These are phyloP conservation scores for Leucoptera coffeella DNA, from an alignment of 2,888 invertebrate genomes.

Conservation along the genomic window DNA sequence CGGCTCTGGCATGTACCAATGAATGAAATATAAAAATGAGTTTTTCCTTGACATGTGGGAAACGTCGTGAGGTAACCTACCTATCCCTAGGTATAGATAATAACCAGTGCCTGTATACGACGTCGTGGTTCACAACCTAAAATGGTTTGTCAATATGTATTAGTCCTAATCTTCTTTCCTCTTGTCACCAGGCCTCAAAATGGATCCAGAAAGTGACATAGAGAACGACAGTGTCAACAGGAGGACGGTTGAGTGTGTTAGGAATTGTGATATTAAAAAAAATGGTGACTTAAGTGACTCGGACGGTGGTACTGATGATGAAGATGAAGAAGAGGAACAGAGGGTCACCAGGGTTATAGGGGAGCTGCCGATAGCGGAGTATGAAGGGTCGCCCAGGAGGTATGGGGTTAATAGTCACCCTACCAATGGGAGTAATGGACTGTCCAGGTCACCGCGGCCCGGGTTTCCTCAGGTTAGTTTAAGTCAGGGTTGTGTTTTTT, in stretches of 20 bases:
- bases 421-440: constrained; percentile 36
- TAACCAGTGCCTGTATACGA: too few species aligned
- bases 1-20: too few species aligned
- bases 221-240: constrained; percentile 44
- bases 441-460: constrained; percentile 71
- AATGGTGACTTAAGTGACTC: constrained; percentile 20
- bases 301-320: constrained; percentile 14
- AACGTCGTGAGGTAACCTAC: too few species aligned
- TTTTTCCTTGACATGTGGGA: too few species aligned
- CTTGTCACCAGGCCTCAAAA: constrained; percentile 48
- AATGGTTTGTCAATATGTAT: not conserved
- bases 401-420: constrained; percentile 73
- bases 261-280: constrained; percentile 43
- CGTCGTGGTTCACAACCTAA: too few species aligned
- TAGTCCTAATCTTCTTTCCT: constrained; percentile 16
- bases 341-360: constrained; percentile 66
- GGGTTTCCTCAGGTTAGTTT: constrained; percentile 73
- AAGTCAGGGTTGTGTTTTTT: constrained; percentile 40
- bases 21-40: too few species aligned
- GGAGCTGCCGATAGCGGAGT: constrained; percentile 85
- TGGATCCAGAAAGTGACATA: constrained; percentile 47
- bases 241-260: constrained; percentile 46
- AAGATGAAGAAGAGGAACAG: constrained; percentile 32
- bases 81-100: too few species aligned
- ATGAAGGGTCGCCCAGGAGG: constrained; percentile 84